Base-by-base conservation (phyloP, 2,888 invertebrate genomes). In the Nesidiocoris tenuis region DNA sequence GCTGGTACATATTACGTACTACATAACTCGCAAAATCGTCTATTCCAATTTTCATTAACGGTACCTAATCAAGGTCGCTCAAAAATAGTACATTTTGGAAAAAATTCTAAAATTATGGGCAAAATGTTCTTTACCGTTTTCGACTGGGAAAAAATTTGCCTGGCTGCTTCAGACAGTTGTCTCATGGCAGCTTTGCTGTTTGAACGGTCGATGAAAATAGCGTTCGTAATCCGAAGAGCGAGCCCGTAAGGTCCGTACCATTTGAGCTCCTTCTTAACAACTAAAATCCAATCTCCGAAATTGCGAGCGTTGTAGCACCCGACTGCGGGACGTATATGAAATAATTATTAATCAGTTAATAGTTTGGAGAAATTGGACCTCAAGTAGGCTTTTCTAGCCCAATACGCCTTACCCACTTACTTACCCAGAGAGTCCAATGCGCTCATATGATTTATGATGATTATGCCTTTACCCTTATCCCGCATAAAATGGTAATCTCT, bases 351-450 rank as follows among this genome's bases (percentile, higher is more conserved):
- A n/a, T n/a, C n/a, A n/a, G n/a, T n/a, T n/a, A n/a, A n/a, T n/a
- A n/a, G n/a, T n/a, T n/a, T n/a, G n/a, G n/a, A n/a, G n/a, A n/a
- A n/a, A n/a, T n/a, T n/a, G n/a, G n/a, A 22, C 16, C 5, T 21
- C 63, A 63, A 21, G 63, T 18, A 63, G 5, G 22, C 17, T 54
- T 54, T 54, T 12, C 54, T 54, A 7, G 54, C 7, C 54, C 12
- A 54, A 12, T 12, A 12, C 7, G 9, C 54, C 12, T 54, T 12
- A 7, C 17, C 18, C 2, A 64, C 22, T 39, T 1, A 72, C 72
- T 72, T 17, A 72, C 72, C 72, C 18, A 72, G 7, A 1, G 72
- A 25, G 63, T 72, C 72, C 16, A 72, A 54, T 61, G 61, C 39
- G 1, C 39, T 22, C 72, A 72, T 72, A 54, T 72, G 72, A 17